Base-by-base conservation (phyloP, 2,888 invertebrate genomes). In the Hoplodrina blanda region DNA sequence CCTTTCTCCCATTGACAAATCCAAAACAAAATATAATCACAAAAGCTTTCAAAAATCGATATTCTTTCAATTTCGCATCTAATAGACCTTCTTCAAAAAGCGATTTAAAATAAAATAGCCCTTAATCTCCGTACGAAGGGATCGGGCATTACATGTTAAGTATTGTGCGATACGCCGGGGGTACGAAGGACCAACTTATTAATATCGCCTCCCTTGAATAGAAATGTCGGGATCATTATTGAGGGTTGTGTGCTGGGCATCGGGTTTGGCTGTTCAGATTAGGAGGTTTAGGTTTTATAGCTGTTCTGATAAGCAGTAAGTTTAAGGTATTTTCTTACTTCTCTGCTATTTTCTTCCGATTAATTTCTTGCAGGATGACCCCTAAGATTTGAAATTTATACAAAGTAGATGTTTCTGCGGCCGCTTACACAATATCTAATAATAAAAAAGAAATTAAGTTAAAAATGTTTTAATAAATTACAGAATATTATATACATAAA, bases 141-240 rank as follows among this genome's bases (percentile, higher is more conserved):
- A 72, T 76, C 72, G 63, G 20, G 67, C 63, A 78, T 79, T 83
- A 80, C 83, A 84, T 76, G 84, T 76, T 84, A 81, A 81, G 84
- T 78, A 80, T 83, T 72, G 75, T 69, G 67, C 68, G 75, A 76
- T 73, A 52, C 53, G 71, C 65, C 33, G 65, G 78, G 73, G 81
- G 79, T 71, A 59, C 66, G 67, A 76, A 81, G 86, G 84, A 77
- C 76, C 83, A 77, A 80, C 87, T 88, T 89, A 90, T 90, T 90
- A 90, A 89, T 90, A 88, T 87, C 87, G 83, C 80, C 82, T 80
- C 83, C 80, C 84, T 83, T 89, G 86, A 89, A 89, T 89, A 85
- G 89, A 88, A 86, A 86, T 87, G 87, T 83, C 79, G 82, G 72
- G 67, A 80, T 86, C 88, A 87, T 87, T 90, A 90, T 86, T 85